Conservation (phyloP, 2,113 vertebrate genomes). For the Polypterus senegalus region DNA sequence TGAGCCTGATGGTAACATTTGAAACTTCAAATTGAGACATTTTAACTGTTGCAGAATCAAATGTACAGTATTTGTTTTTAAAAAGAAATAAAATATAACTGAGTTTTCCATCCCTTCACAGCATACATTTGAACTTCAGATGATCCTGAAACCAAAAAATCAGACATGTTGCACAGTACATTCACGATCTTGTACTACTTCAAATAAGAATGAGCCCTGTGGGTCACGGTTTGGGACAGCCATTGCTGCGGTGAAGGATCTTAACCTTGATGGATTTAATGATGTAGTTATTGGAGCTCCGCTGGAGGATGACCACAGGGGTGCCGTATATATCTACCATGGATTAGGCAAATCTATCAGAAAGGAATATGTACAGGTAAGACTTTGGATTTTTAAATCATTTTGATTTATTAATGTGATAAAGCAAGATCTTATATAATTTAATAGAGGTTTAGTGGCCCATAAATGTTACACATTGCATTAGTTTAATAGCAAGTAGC, state of each 20-base stretch:
- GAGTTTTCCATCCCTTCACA: conserved; percentile 31
- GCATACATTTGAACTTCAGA: conserved; percentile 63
- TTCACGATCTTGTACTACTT: conserved; percentile 51
- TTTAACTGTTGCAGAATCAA: too few species aligned
- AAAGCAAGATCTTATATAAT: too few species aligned
- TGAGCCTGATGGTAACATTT: too few species aligned
- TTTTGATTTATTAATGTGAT: too few species aligned
- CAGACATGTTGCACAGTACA: conserved; percentile 65
- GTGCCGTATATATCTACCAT: conserved; percentile 87
- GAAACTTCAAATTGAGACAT: too few species aligned
- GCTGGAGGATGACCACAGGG: conserved; percentile 78
- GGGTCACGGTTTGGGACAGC: conserved; percentile 88
- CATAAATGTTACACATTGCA: too few species aligned
- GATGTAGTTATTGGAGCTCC: conserved; percentile 86
- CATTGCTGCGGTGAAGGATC: conserved; percentile 76
- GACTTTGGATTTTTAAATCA: not conserved
- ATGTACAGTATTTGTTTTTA: too few species aligned
- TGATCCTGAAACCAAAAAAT: conserved; percentile 73
- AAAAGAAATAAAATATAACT: too few species aligned
- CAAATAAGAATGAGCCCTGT: conserved; percentile 71
- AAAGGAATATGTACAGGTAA: conserved; percentile 71
- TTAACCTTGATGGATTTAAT: conserved; percentile 81
- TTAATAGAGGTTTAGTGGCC: too few species aligned
- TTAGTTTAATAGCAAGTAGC: too few species aligned
- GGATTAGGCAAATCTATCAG: conserved; percentile 58